phyloP scores from a whole-genome alignment of 2,888 invertebrate species.

The Hybos culiciformis region DNA sequence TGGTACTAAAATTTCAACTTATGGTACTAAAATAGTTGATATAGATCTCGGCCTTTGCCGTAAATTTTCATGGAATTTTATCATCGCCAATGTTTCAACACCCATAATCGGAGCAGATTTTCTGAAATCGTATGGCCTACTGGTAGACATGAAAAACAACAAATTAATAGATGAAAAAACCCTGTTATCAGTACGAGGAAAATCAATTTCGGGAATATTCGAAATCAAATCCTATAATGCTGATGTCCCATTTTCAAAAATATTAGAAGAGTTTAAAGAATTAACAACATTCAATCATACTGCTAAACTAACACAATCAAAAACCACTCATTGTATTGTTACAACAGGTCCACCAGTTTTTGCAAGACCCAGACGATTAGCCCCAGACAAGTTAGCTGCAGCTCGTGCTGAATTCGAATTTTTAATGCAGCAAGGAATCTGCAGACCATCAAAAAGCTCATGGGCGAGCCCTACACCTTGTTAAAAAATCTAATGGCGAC shows the following conservation, averaged over 20 bases:
- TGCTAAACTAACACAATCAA: not conserved
- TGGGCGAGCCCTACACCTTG: not conserved
- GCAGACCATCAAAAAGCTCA: not conserved
- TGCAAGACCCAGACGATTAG: slow-evolving; percentile 8
- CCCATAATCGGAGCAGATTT: slow-evolving; percentile 8
- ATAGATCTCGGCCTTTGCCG: slow-evolving; percentile 1
- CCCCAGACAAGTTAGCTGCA: slow-evolving; percentile 6
- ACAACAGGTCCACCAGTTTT: slow-evolving; percentile 10
- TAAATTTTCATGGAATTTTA: slow-evolving; percentile 6
- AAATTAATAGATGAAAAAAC: not conserved
- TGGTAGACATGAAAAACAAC: slow-evolving; percentile 1
- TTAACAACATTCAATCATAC: not conserved
- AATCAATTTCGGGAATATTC: no score
- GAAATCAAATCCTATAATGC: no score
- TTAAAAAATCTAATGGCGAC: not conserved
- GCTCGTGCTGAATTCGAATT: not conserved
- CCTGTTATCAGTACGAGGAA: not conserved
- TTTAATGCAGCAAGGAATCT: not conserved
- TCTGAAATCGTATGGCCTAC: slow-evolving; percentile 2
- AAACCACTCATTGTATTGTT: slow-evolving; percentile 10
- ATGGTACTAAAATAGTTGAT: not conserved
- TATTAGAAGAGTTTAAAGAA: not conserved
- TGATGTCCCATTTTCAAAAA: no score
- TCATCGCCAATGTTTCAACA: slow-evolving; percentile 2
- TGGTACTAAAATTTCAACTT: slow-evolving; percentile 4